Percentiles rank a stretch among this genome's conserved stretches.
Conservation (phyloP, 2,888 invertebrate species). For the Apodemia mormo region DNA sequence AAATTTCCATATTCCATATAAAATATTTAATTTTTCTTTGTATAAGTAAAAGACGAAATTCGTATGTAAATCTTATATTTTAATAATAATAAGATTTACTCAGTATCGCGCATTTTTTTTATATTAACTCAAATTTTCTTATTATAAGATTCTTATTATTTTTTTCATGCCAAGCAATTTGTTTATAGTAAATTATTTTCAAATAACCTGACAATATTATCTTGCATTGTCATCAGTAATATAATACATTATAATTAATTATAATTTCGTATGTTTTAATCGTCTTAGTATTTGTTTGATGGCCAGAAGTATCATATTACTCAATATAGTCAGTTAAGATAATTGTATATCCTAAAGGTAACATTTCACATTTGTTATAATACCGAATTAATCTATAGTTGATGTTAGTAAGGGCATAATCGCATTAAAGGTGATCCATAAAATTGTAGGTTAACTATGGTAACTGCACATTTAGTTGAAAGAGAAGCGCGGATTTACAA, state of each 20-base stretch:
- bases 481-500: background rate
- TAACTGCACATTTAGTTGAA: background rate
- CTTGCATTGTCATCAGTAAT: background rate
- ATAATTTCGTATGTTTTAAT: conserved; percentile 30
- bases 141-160: background rate
- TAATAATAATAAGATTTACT: background rate
- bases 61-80: background rate
- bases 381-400: conserved; percentile 48
- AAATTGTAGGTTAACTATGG: background rate
- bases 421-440: conserved; percentile 13
- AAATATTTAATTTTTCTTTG: background rate
- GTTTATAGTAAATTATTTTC: conserved; percentile 13
- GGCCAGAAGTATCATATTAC: conserved; percentile 59
- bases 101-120: background rate
- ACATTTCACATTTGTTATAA: conserved; percentile 44
- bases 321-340: conserved; percentile 50
- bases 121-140: background rate
- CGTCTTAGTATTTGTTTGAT: conserved; percentile 48
- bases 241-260: conserved; percentile 27
- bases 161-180: background rate
- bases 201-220: background rate
- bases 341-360: conserved; percentile 39
- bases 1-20: no score
- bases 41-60: background rate
- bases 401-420: conserved; percentile 10